phyloP scores from a whole-genome alignment of 2,797 vertebrate species.

The Anisognathus igniventris region DNA sequence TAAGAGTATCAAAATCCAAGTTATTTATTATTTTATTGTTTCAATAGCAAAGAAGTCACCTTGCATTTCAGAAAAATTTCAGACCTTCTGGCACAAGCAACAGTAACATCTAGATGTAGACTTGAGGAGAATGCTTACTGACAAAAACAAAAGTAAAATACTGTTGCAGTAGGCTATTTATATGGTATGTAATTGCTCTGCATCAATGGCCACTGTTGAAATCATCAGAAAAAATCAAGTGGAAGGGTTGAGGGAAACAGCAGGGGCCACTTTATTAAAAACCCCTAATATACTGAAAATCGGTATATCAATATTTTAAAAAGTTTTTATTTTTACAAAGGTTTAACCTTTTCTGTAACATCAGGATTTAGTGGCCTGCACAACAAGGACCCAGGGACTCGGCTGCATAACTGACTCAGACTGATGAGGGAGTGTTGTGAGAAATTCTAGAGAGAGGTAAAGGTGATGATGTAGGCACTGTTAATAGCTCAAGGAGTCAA shows the following conservation, averaged over 20 bases:
- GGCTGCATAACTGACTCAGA: background rate
- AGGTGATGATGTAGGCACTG: background rate
- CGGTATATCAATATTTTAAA: background rate
- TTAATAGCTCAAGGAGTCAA: background rate
- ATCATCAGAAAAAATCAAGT: background rate
- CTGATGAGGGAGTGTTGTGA: background rate
- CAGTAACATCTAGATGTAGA: background rate
- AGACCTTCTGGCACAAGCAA: background rate
- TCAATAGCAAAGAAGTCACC: background rate
- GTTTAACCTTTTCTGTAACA: background rate
- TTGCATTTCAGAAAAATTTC: background rate
- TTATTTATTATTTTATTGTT: background rate
- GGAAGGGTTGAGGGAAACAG: background rate
- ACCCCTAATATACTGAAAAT: background rate
- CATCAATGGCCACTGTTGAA: background rate
- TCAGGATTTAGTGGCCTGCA: background rate
- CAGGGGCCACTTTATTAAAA: background rate
- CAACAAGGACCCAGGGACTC: background rate
- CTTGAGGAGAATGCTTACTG: background rate
- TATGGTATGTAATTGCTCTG: background rate
- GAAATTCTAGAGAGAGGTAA: background rate
- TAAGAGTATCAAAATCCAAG: background rate
- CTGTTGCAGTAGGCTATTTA: background rate
- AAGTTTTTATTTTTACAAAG: background rate
- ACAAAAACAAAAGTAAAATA: background rate